Evolutionary conservation across 2,888 invertebrate genomes (phyloP), one percentile per base, ranked within the genome.

Genomic region (Kuschelorhynchus macadamiae): DNA sequence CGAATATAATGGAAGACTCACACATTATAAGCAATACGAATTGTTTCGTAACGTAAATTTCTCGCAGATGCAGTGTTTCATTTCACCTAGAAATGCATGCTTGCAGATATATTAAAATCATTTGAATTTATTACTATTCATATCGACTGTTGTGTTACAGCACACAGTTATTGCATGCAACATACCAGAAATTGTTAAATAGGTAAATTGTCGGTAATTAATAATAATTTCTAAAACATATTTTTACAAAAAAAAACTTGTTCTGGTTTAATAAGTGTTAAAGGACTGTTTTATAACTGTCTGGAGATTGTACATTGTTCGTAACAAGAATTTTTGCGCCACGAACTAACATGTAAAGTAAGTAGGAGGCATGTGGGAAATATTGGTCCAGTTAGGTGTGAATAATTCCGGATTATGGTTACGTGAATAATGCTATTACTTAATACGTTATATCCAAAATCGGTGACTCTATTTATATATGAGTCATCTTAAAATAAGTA

Each of bases 181-280:
- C 62, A 62, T 55, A 44, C 53, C 53, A 62, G 62, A 62, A 62
- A 62, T 53, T 44, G 62, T 55, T 55, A 55, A 57, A 44, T 41
- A 39, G 21, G 39, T 9, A 52, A 36, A 39, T 52, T 52, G 20
- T 14, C n/a, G 33, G 25, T 20, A 42, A 55, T 55, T 55, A 55
- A 55, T 41, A 55, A 18, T 33, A 53, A 55, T 55, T 55, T 55
- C 55, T 55, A 30, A 55, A 55, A 25, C 42, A 55, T 55, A 41
- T 25, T 55, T 55, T n/a, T 18, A 39, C n/a, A 11, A 42, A n/a
- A 16, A 55, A 55, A 42, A 42, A 55, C 55, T 25, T 8, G 55
- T 55, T 55, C 25, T 30, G 25, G 41, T 36, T 42, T 41, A 14
- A 25, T 41, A 55, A 30, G 25, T 55, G 55, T 41, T 41, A 42